These are phyloP conservation scores for Electrophaes corylata DNA, from an alignment of 2,888 invertebrate species.

Conservation along the genomic window DNA sequence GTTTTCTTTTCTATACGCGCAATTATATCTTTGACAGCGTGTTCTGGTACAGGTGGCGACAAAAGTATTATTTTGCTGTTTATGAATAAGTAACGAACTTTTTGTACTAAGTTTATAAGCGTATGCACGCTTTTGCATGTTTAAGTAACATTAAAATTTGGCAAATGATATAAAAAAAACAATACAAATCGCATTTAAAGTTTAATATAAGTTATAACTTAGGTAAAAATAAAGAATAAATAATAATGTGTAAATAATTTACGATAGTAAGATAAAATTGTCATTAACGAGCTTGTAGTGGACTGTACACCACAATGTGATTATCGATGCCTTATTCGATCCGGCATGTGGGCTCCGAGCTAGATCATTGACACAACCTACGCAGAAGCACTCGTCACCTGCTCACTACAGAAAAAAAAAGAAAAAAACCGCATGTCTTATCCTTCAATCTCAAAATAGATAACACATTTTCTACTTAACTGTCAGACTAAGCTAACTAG, in stretches of 20 bases:
- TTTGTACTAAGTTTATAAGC: not conserved
- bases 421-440: slow-evolving; percentile 47
- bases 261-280: slow-evolving; percentile 49
- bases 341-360: slow-evolving; percentile 81
- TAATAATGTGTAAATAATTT: too few species aligned
- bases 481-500: slow-evolving; percentile 32
- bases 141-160: slow-evolving; percentile 5
- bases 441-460: slow-evolving; percentile 59
- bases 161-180: not conserved
- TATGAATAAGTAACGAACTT: slow-evolving; percentile 23
- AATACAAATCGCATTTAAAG: not conserved
- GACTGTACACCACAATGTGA: slow-evolving; percentile 57
- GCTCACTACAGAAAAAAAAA: slow-evolving; percentile 65
- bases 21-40: slow-evolving; percentile 81
- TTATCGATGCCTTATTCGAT: slow-evolving; percentile 80
- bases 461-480: slow-evolving; percentile 14
- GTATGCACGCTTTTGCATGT: not conserved
- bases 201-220: slow-evolving; percentile 4
- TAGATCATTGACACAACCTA: slow-evolving; percentile 84
- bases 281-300: slow-evolving; percentile 48
- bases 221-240: too few species aligned
- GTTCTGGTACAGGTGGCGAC: slow-evolving; percentile 65
- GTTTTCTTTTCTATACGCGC: slow-evolving; percentile 73
- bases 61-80: slow-evolving; percentile 48
- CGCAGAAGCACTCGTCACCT: slow-evolving; percentile 79